phyloP scores from a whole-genome alignment of 2,797 vertebrate genomes.

The Leptoclinus maculatus region DNA sequence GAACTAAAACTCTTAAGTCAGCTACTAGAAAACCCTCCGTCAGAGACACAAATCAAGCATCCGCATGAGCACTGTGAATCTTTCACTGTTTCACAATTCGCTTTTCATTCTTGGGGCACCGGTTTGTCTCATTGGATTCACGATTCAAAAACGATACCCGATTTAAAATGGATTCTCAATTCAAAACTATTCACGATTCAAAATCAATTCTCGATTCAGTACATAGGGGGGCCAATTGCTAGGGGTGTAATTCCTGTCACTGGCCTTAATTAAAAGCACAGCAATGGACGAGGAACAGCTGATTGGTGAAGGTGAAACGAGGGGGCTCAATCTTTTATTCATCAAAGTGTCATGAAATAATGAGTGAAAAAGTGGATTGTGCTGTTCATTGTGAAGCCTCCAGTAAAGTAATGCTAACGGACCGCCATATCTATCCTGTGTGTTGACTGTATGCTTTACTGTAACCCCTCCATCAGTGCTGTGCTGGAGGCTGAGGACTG shows the following conservation, averaged over 20 bases:
- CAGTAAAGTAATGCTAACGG: constrained; percentile 8
- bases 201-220: too few species aligned
- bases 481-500: not conserved
- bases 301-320: not conserved
- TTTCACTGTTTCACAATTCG: not conserved
- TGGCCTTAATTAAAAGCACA: too few species aligned
- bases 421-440: constrained; percentile 17
- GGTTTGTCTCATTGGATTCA: too few species aligned
- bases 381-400: not conserved
- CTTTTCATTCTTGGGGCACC: not conserved
- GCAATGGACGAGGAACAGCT: not conserved
- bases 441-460: constrained; percentile 35
- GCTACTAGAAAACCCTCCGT: too few species aligned
- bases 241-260: too few species aligned
- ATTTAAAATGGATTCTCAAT: too few species aligned
- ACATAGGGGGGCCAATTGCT: too few species aligned
- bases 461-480: constrained; percentile 37
- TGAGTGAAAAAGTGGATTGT: not conserved
- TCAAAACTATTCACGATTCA: too few species aligned
- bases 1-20: too few species aligned
- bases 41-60: too few species aligned
- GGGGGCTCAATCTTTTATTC: constrained; percentile 5
- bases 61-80: not conserved
- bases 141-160: too few species aligned
- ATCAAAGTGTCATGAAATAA: constrained; percentile 24